phyloP scores from a whole-genome alignment of 2,113 vertebrate genomes.

The Neodontobutis hainanensis region DNA sequence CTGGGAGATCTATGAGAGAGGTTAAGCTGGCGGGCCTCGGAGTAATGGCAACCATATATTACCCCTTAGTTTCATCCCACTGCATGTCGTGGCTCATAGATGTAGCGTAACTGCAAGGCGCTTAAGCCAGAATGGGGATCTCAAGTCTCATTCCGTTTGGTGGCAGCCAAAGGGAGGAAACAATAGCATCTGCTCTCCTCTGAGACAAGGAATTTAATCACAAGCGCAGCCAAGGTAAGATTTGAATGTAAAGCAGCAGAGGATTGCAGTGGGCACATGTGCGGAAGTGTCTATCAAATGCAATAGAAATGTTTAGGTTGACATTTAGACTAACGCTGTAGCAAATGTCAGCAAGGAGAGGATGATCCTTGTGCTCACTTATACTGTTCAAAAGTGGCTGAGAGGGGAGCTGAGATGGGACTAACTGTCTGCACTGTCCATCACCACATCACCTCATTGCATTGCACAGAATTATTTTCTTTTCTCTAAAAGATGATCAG shows the following conservation, averaged over 20 bases:
- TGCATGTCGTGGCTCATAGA: constrained; percentile 58
- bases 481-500: too few relatives aligned
- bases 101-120: constrained; percentile 48
- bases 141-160: constrained; percentile 68
- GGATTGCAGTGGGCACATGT: constrained; percentile 9
- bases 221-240: constrained; percentile 63
- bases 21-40: constrained; percentile 58
- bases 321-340: constrained; percentile 50
- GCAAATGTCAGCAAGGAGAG: constrained; percentile 54
- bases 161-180: constrained; percentile 66
- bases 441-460: neutral
- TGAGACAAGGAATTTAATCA: constrained; percentile 71
- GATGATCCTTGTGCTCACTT: constrained; percentile 28
- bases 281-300: constrained; percentile 42
- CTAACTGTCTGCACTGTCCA: constrained; percentile 16
- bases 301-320: constrained; percentile 55
- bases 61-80: constrained; percentile 55
- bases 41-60: constrained; percentile 67
- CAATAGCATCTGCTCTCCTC: constrained; percentile 72
- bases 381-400: constrained; percentile 18
- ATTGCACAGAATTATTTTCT: neutral
- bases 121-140: constrained; percentile 59
- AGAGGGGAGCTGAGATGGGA: neutral
- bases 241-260: constrained; percentile 70
- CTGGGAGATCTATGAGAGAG: constrained; percentile 60